phyloP scores from a whole-genome alignment of 2,113 vertebrate genomes.

The Rhynchopsitta pachyrhyncha region DNA sequence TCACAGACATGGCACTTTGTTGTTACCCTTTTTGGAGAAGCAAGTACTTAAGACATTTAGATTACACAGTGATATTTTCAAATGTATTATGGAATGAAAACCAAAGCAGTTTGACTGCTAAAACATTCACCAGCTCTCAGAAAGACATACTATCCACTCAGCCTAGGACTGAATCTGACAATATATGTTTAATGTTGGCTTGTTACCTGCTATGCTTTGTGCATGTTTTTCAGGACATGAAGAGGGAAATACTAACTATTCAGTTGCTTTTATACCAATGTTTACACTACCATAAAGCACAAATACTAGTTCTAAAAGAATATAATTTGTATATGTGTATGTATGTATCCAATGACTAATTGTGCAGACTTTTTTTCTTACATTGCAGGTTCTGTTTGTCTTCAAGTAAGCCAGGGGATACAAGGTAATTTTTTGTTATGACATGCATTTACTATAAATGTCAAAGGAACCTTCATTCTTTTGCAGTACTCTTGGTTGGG shows the following conservation, averaged over 20 bases:
- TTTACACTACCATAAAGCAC: slow-evolving; percentile 7
- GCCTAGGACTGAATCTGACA: neutral
- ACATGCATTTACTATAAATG: neutral
- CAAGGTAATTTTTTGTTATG: neutral
- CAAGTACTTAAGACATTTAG: neutral
- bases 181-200: neutral
- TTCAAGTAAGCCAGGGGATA: neutral
- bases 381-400: slow-evolving; percentile 37
- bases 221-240: neutral
- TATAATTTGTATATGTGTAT: neutral
- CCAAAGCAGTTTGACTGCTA: neutral
- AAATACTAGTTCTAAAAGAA: slow-evolving; percentile 17
- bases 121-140: neutral
- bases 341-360: slow-evolving; percentile 36
- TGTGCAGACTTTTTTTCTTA: slow-evolving; percentile 13
- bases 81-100: neutral
- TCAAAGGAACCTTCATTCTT: neutral
- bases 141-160: rapidly evolving
- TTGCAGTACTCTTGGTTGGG: rapidly evolving
- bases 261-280: slow-evolving; percentile 18
- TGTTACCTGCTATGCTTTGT: neutral
- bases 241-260: slow-evolving; percentile 17
- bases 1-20: neutral
- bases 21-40: neutral
- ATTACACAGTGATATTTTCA: neutral